Percentiles rank a stretch among this genome's conserved stretches.
Evolutionary conservation across 2,797 vertebrate species (phyloP).

Genomic region (Chaenodraco wilsoni): DNA sequence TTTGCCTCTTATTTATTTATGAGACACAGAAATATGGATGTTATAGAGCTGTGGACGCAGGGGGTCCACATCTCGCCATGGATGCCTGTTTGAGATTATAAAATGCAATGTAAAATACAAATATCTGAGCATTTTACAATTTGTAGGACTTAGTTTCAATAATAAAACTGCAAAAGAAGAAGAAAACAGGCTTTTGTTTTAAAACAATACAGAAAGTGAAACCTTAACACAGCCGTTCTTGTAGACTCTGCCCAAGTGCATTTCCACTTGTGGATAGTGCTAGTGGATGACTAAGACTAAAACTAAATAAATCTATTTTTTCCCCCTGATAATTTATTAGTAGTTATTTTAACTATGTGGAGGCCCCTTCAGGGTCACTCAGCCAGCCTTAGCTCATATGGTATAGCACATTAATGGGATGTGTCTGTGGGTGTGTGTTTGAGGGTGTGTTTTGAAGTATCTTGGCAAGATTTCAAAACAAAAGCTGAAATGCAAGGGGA

Average conservation of each 20-base stretch:
- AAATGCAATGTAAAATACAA: slow-evolving; percentile 5
- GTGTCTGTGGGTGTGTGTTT: not conserved
- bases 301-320: slow-evolving; percentile 43
- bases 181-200: not conserved
- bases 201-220: slow-evolving; percentile 67
- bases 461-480: slow-evolving; percentile 36
- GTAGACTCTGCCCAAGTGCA: slow-evolving; percentile 8
- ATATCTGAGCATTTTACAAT: not conserved
- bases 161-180: not conserved
- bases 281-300: slow-evolving; percentile 14
- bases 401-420: slow-evolving; percentile 18
- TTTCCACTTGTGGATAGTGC: slow-evolving; percentile 10
- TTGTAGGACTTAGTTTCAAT: not conserved
- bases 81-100: slow-evolving; percentile 21
- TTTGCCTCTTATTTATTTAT: slow-evolving; percentile 60
- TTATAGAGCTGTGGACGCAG: slow-evolving; percentile 10
- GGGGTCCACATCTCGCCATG: slow-evolving; percentile 11
- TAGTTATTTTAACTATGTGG: slow-evolving; percentile 3
- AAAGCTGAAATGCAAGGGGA: slow-evolving; percentile 30
- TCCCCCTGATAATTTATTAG: slow-evolving; percentile 2
- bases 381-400: slow-evolving; percentile 35
- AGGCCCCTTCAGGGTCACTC: slow-evolving; percentile 29
- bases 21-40: slow-evolving; percentile 50
- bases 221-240: slow-evolving; percentile 15
- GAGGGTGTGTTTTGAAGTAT: slow-evolving; percentile 39